Percentiles rank a stretch among this genome's conserved stretches.
Evolutionary conservation across 2,888 invertebrate genomes (phyloP).

Genomic region (Spatulosminthurus flaviceps): DNA sequence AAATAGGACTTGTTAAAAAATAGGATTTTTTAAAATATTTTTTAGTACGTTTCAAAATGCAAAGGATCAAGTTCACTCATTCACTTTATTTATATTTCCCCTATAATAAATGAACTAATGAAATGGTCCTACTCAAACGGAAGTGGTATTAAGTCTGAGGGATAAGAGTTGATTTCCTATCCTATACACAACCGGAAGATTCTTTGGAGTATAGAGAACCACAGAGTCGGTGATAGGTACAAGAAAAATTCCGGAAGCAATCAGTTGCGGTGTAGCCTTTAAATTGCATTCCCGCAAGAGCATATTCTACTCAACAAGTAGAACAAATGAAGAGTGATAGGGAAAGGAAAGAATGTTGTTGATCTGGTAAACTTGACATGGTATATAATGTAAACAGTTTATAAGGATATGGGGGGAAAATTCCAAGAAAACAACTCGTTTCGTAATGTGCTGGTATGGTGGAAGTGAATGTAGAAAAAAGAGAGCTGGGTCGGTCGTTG

Average conservation of each 20-base stretch:
- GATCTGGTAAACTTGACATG: constrained; percentile 33
- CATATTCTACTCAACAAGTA: constrained; percentile 27
- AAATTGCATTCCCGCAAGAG: constrained; percentile 21
- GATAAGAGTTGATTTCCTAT: neutral
- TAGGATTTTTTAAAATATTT: no score
- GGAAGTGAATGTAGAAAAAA: neutral
- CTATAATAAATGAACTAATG: neutral
- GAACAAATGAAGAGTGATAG: constrained; percentile 20
- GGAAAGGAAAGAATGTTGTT: constrained; percentile 13
- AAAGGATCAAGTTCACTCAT: neutral
- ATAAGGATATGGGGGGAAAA: neutral
- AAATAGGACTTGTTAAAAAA: no score
- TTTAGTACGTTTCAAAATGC: no score
- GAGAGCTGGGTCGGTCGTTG: no score
- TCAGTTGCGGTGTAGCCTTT: constrained; percentile 36
- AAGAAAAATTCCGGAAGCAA: constrained; percentile 36
- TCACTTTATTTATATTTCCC: neutral
- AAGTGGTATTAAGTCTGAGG: neutral
- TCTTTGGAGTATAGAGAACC: neutral
- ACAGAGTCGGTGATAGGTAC: neutral
- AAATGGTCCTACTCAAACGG: neutral
- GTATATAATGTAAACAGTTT: no score
- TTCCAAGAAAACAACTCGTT: neutral
- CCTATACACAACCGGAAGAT: neutral
- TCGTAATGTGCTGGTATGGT: constrained; percentile 30